Percentiles rank a stretch among this genome's conserved stretches.
Evolutionary conservation across 2,113 vertebrate species (phyloP).

Genomic region (Callipepla californica): DNA sequence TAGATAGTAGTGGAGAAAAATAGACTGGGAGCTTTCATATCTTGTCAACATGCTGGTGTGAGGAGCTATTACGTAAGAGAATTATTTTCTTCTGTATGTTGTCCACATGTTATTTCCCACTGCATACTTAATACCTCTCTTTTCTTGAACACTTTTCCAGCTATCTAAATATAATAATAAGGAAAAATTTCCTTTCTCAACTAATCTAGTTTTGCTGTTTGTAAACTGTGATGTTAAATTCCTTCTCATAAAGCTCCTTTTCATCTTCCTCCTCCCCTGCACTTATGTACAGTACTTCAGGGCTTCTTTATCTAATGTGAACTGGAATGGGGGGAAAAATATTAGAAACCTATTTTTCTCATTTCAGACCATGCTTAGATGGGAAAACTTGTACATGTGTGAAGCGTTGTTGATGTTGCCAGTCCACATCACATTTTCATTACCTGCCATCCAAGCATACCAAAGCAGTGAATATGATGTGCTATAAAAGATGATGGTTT

Average conservation of each 20-base stretch:
- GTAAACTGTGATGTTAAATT: background rate
- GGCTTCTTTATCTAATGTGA: background rate
- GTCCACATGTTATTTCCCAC: background rate
- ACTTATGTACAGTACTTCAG: background rate
- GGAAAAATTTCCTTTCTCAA: background rate
- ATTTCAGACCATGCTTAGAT: background rate
- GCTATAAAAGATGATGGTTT: background rate
- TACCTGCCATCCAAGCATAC: background rate
- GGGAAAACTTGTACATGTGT: background rate
- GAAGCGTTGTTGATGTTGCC: background rate
- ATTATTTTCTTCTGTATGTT: background rate
- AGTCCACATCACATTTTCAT: background rate
- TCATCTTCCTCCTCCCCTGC: background rate
- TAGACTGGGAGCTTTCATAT: background rate
- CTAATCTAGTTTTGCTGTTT: background rate
- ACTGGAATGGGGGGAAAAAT: background rate
- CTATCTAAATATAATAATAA: background rate
- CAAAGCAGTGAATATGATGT: background rate
- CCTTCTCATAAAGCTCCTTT: background rate
- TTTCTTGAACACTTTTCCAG: background rate
- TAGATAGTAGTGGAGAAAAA: slow-evolving; percentile 8
- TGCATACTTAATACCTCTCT: background rate
- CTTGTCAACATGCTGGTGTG: background rate
- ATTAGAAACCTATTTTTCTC: background rate
- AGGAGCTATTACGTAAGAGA: background rate